Conservation (phyloP, 2,888 invertebrate species). For the Gastracanthus pulcherrimus region DNA sequence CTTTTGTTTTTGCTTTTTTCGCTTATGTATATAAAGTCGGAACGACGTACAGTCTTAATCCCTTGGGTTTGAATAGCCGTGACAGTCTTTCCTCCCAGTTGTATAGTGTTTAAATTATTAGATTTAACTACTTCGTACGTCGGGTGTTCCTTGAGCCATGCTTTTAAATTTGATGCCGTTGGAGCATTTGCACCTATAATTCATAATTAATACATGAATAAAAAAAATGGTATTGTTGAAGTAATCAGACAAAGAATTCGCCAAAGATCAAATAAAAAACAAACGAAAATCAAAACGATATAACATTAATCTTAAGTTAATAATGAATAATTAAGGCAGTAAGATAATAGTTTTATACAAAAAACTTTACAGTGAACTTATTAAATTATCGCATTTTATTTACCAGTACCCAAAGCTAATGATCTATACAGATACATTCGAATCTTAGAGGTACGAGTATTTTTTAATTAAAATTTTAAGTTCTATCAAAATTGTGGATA, state of each 20-base stretch:
- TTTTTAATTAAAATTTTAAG: too few relatives aligned
- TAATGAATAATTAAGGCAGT: too few relatives aligned
- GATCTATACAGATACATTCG: background rate
- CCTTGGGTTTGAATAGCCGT: constrained; percentile 67
- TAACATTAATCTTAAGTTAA: too few relatives aligned
- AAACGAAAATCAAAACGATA: background rate
- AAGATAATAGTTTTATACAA: too few relatives aligned
- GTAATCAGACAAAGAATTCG: too few relatives aligned
- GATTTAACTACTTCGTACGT: constrained; percentile 90
- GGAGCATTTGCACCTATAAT: constrained; percentile 89
- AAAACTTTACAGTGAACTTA: too few relatives aligned
- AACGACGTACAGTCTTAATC: constrained; percentile 53
- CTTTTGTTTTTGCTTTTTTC: constrained; percentile 26
- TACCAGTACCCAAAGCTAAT: too few relatives aligned
- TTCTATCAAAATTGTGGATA: too few relatives aligned
- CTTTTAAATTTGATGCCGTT: constrained; percentile 86
- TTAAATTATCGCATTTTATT: too few relatives aligned
- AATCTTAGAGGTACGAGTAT: too few relatives aligned
- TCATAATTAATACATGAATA: background rate
- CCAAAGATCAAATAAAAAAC: too few relatives aligned
- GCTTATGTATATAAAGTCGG: constrained; percentile 37
- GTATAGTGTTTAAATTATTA: constrained; percentile 68
- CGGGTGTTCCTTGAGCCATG: constrained; percentile 92
- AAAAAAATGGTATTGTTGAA: too few relatives aligned
- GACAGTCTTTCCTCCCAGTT: constrained; percentile 69